phyloP scores from a whole-genome alignment of 2,113 vertebrate genomes.

The Nothoprocta pentlandii region DNA sequence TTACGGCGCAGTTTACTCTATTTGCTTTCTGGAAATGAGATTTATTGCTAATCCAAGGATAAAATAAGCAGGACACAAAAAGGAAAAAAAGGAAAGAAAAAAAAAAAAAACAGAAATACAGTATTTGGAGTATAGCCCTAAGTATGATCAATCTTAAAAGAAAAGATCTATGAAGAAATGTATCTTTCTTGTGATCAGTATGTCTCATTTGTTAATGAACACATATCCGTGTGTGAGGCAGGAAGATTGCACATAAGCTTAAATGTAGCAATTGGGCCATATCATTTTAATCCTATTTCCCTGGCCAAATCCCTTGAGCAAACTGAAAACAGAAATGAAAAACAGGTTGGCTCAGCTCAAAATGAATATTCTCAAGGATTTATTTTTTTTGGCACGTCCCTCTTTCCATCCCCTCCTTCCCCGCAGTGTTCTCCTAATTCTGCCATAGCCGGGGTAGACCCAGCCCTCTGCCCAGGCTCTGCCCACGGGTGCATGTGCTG shows the following conservation, averaged over 20 bases:
- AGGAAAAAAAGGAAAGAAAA: not conserved
- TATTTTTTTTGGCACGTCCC: not conserved
- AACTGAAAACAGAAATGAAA: not conserved
- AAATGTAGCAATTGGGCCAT: not conserved
- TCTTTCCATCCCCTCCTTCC: not conserved
- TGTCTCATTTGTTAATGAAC: not conserved
- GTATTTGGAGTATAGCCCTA: not conserved
- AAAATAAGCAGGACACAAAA: not conserved
- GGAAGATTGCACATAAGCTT: not conserved
- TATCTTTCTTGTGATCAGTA: not conserved
- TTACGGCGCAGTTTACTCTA: not conserved
- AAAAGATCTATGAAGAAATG: not conserved
- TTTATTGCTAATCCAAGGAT: not conserved
- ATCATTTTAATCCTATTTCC: not conserved
- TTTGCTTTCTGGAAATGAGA: not conserved
- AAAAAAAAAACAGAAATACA: not conserved
- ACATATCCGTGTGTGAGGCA: not conserved
- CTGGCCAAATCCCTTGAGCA: not conserved
- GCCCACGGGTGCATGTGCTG: not conserved
- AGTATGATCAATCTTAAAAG: not conserved
- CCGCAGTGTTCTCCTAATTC: not conserved
- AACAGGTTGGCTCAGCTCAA: not conserved
- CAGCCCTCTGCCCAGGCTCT: rapidly evolving
- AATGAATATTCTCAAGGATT: not conserved
- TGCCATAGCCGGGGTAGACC: not conserved